phyloP scores from a whole-genome alignment of 1,140 invertebrate genomes.

The Laupala kohalensis region DNA sequence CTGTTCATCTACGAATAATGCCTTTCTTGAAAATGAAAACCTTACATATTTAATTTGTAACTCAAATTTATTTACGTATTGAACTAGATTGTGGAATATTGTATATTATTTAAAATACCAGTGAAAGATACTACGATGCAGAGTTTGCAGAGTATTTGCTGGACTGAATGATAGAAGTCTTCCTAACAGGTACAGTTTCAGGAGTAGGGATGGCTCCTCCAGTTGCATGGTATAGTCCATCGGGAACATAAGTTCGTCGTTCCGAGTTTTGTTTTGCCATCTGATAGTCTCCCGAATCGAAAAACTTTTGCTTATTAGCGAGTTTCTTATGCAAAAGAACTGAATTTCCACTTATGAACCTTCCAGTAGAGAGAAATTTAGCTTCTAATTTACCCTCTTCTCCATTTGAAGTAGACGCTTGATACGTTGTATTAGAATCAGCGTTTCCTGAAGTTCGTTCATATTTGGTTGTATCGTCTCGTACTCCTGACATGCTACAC shows the following conservation, averaged over 20 bases:
- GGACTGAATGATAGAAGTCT: conserved; percentile 84
- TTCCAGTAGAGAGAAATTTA: conserved; percentile 64
- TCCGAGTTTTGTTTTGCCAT: conserved; percentile 89
- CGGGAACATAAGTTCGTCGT: conserved; percentile 32
- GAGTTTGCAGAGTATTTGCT: conserved; percentile 10
- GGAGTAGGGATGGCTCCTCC: conserved; percentile 93
- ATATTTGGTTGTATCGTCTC: too few relatives aligned
- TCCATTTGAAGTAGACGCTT: too few relatives aligned
- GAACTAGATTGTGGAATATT: too few relatives aligned
- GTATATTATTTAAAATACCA: too few relatives aligned
- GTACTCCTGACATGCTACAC: too few relatives aligned
- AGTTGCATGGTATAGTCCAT: conserved; percentile 33
- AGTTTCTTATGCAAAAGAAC: conserved; percentile 87
- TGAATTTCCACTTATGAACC: conserved; percentile 69
- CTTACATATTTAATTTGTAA: too few relatives aligned
- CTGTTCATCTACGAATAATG: too few relatives aligned
- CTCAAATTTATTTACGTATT: too few relatives aligned
- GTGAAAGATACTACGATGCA: neutral
- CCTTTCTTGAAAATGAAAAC: too few relatives aligned
- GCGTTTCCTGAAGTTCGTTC: too few relatives aligned
- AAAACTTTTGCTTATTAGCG: conserved; percentile 96
- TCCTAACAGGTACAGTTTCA: conserved; percentile 76
- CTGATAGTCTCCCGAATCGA: conserved; percentile 98
- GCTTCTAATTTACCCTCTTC: conserved; percentile 89
- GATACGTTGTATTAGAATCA: too few relatives aligned